Percentiles rank a stretch among this genome's conserved stretches.
Conservation (phyloP, 1,140 invertebrate species). For the Nylanderia fulva region DNA sequence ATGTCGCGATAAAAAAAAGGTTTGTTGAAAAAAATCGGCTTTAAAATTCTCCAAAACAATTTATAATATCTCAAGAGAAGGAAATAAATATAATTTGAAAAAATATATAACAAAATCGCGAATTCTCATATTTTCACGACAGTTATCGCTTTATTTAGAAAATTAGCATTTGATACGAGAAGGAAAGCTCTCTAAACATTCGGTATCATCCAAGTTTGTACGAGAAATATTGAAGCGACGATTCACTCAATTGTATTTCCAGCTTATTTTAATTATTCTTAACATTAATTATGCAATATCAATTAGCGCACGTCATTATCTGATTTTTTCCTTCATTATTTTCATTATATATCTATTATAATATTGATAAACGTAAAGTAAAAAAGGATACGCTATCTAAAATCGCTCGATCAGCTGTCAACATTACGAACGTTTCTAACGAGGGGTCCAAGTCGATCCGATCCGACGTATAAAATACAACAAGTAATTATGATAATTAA, state of each 20-base stretch:
- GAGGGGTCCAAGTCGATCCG: background rate
- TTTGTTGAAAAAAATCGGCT: background rate
- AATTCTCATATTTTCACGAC: background rate
- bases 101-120: background rate
- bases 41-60: background rate
- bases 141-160: background rate
- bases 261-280: background rate
- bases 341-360: background rate
- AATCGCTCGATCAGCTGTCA: background rate
- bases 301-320: background rate
- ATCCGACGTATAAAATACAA: background rate
- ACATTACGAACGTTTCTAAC: background rate
- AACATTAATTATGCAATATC: background rate
- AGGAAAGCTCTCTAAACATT: background rate
- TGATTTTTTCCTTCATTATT: background rate
- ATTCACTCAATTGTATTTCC: background rate
- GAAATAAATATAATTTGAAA: background rate
- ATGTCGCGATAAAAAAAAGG: no score
- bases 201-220: background rate
- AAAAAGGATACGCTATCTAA: background rate
- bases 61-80: no score
- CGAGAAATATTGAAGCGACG: background rate
- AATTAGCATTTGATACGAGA: background rate
- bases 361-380: background rate
- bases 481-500: constrained; percentile 57